Evolutionary conservation across 1,140 invertebrate genomes (phyloP).

Genomic region (Drosophila hydei): DNA sequence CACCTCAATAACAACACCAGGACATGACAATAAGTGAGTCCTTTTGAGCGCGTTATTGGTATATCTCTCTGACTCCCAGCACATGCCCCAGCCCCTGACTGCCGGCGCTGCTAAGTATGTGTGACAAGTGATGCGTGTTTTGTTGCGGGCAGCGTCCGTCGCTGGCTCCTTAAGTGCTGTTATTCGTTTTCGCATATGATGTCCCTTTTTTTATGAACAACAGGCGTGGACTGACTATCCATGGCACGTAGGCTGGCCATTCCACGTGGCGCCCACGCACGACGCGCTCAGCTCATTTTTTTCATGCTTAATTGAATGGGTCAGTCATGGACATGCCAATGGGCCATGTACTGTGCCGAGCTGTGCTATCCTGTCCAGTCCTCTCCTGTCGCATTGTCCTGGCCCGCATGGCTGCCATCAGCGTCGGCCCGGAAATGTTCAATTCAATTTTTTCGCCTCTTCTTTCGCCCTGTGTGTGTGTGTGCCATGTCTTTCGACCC

Average conservation of each 20-base stretch:
- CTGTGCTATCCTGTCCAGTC: no score
- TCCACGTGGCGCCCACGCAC: slow-evolving; percentile 2
- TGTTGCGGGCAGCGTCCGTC: slow-evolving; percentile 72
- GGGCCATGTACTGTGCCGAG: slow-evolving; percentile 18
- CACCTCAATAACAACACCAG: slow-evolving; percentile 84
- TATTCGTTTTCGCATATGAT: slow-evolving; percentile 49
- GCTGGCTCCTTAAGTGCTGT: slow-evolving; percentile 78
- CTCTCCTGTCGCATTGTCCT: slow-evolving; percentile 46
- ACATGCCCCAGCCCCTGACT: background rate
- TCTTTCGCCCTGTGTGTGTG: background rate
- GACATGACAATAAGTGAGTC: slow-evolving; percentile 70
- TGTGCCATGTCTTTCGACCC: slow-evolving; percentile 15
- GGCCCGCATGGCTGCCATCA: slow-evolving; percentile 57
- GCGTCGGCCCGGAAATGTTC: slow-evolving; percentile 66
- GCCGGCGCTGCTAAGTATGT: slow-evolving; percentile 60
- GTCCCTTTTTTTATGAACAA: slow-evolving; percentile 67
- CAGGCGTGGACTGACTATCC: slow-evolving; percentile 21
- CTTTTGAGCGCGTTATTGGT: slow-evolving; percentile 48
- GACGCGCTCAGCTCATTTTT: slow-evolving; percentile 48
- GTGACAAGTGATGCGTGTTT: slow-evolving; percentile 84
- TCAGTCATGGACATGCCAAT: slow-evolving; percentile 65
- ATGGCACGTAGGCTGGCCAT: slow-evolving; percentile 39
- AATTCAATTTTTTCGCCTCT: slow-evolving; percentile 70
- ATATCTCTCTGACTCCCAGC: background rate
- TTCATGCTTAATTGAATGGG: slow-evolving; percentile 84